These are phyloP conservation scores for Ormyrus rosae DNA, from an alignment of 2,888 invertebrate genomes.

Conservation along the genomic window DNA sequence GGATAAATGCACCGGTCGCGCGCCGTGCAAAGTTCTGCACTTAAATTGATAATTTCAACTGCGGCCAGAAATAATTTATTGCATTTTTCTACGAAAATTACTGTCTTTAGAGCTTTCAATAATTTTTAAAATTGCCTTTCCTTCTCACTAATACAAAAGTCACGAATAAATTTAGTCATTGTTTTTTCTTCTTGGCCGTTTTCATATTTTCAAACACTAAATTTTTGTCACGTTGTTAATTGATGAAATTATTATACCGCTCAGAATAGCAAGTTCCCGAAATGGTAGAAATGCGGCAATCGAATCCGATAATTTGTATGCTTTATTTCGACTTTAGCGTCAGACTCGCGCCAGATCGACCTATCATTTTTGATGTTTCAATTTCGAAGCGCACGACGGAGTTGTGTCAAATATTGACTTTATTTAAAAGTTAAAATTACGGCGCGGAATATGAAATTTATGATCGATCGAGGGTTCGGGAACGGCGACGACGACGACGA, in stretches of 20 bases:
- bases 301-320: conserved; percentile 39
- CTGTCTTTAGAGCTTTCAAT: background rate
- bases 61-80: conserved; percentile 3
- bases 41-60: conserved; percentile 41
- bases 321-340: conserved; percentile 9
- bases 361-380: conserved; percentile 45
- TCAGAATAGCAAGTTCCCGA: background rate
- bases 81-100: background rate
- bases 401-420: conserved; percentile 52
- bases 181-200: too few species aligned
- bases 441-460: conserved; percentile 49
- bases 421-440: conserved; percentile 54
- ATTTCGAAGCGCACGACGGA: conserved; percentile 31
- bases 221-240: too few species aligned
- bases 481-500: background rate
- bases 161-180: too few species aligned
- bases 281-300: background rate
- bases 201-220: too few species aligned
- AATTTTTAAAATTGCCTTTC: too few species aligned
- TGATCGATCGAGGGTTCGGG: conserved; percentile 43
- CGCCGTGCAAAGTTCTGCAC: background rate
- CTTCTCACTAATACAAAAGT: too few species aligned
- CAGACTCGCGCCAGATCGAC: conserved; percentile 5
- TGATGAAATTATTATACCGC: too few species aligned
- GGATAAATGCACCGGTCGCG: conserved; percentile 28